A percentile compares a stretch with the other conserved stretches of the same genome.
phyloP scores from a whole-genome alignment of 2,797 vertebrate species.

The Scomberomorus guttatus region DNA sequence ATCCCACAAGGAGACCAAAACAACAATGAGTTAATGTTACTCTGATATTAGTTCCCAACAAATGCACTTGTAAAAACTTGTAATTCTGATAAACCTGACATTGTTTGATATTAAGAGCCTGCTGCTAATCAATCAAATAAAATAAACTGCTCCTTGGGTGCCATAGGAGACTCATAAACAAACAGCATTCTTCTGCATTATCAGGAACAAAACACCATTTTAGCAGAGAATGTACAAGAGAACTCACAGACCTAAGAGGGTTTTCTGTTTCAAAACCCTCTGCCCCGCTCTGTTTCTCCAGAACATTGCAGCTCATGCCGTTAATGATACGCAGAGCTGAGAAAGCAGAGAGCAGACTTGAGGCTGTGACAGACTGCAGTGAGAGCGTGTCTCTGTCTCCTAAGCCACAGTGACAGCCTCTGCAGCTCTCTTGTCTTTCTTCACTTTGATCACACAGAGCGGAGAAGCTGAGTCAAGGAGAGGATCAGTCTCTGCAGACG shows the following conservation, averaged over 20 bases:
- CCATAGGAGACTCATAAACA: not conserved
- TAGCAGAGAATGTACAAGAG: not conserved
- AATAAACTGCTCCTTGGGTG: not conserved
- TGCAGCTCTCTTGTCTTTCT: slow-evolving; percentile 32
- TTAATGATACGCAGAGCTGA: slow-evolving; percentile 22
- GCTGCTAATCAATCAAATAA: not conserved
- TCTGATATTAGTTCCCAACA: too few species aligned
- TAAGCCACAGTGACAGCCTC: slow-evolving; percentile 46
- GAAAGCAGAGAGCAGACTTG: slow-evolving; percentile 15
- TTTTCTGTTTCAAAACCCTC: slow-evolving; percentile 24
- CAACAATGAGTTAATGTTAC: too few species aligned
- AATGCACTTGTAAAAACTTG: not conserved
- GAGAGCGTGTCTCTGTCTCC: slow-evolving; percentile 14
- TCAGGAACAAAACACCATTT: not conserved
- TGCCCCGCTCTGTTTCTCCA: not conserved
- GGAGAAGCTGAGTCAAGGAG: slow-evolving; percentile 13
- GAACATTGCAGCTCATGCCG: not conserved
- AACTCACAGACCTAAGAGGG: slow-evolving; percentile 10
- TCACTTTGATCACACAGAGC: slow-evolving; percentile 59
- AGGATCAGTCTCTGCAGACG: slow-evolving; percentile 14
- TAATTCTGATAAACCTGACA: not conserved
- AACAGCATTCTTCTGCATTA: slow-evolving; percentile 1
- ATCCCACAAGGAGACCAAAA: too few species aligned
- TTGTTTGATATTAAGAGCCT: not conserved
- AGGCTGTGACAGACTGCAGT: slow-evolving; percentile 20